Base-by-base conservation (phyloP, 1,140 invertebrate genomes). In the Artemia franciscana region DNA sequence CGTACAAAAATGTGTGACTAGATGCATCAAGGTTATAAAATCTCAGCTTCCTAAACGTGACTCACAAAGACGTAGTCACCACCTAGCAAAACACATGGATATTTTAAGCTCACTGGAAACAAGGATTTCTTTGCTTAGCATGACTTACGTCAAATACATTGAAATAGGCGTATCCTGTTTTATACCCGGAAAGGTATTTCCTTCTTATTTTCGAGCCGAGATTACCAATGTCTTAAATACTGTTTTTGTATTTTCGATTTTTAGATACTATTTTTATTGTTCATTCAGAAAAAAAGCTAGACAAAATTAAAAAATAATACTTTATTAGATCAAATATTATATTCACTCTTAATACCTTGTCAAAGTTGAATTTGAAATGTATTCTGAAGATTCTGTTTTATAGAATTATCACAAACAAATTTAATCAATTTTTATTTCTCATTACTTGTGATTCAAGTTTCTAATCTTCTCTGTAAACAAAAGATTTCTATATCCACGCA, bases 121-220 rank as follows among this genome's bases (percentile, higher is more conserved):
- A 0, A 75, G 91, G 24, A 80, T 94, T 24, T 91, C 88, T 0
- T 86, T 93, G 80, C 76, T 93, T 4, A 84, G 83, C 5, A 93
- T 93, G 88, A 92, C 90, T 0, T 94, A 88, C 70, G 82, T 81
- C 28, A 91, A 90, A 73, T 90, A 85, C 68, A 84, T 91, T 15
- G 85, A 89, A 64, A 74, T 78, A 60, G 80, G 82, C 62, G 70
- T 88, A 4, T 91, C 89, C 69, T 93, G 89, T 70, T 95, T 95
- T 69, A 91, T 93, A 69, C 90, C 91, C 15, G 91, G 91, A 63
- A 90, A 88, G 77, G 87, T 85, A 71, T 59, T 26, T 26, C 21
- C n/a, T 26, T 0, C 28, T 57, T 66, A 3, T 26, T 61, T 30
- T 30, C 24, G 7, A 7, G 30, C 30, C 30, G n/a, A 39, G 7